Conservation (phyloP, 2,888 invertebrate species). For the Tenthredo mesomela region DNA sequence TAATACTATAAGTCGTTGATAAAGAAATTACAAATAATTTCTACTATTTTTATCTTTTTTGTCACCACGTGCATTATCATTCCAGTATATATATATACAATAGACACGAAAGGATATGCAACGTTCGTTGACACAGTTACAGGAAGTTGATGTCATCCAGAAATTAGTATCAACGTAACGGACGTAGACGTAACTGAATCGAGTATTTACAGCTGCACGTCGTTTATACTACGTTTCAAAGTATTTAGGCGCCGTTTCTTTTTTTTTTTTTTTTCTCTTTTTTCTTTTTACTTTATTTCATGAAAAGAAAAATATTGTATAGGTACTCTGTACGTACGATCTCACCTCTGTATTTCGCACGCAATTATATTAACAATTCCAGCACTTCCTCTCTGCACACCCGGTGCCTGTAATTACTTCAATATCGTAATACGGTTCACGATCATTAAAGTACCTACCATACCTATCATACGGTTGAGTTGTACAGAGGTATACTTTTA, state of each 20-base stretch:
- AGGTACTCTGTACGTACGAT: neutral
- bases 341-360: neutral
- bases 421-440: neutral
- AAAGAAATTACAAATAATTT: neutral
- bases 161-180: neutral
- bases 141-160: conserved; percentile 11
- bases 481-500: neutral
- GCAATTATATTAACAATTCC: neutral
- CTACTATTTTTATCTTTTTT: neutral
- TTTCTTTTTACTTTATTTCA: no score
- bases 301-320: neutral
- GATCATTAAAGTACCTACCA: neutral
- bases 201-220: neutral
- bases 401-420: neutral
- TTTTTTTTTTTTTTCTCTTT: neutral
- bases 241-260: neutral
- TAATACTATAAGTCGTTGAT: neutral
- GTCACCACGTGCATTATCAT: neutral
- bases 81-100: neutral
- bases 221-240: neutral
- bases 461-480: neutral
- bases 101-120: neutral
- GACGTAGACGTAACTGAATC: neutral
- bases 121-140: conserved; percentile 1
- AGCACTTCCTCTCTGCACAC: neutral